Base-by-base conservation (phyloP, 2,888 invertebrate species). In the Drosophila koepferae region DNA sequence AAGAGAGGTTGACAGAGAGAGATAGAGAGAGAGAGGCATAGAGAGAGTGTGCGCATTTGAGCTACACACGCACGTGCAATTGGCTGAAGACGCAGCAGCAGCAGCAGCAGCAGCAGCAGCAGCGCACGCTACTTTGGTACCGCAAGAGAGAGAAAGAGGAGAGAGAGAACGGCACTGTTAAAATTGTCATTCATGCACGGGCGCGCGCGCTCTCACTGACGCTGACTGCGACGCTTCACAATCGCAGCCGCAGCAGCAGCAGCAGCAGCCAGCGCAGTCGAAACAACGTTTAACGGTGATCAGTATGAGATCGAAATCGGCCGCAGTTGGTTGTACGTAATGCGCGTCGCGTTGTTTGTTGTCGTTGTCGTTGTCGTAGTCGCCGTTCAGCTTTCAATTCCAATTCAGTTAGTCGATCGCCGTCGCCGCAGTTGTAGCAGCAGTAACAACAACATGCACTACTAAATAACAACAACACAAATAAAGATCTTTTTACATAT, bases 281-380 rank as follows among this genome's bases (percentile, higher is more conserved):
- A 63, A 63, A 64, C 70, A 74, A 65, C 74, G 66, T 71, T 81
- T 82, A 82, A 82, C 82, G 87, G 82, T 78, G 79, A 84, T 90
- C 90, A 90, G 85, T 86, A 76, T 64, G 80, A 83, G 75, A 82
- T 86, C 81, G 75, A 77, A 90, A 85, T 86, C 90, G 86, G 85
- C 74, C 80, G 82, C 56, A 72, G 85, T 77, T 80, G 81, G 81
- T 80, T 81, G 89, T 84, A 74, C 75, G 74, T 73, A 77, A 69
- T 60, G 73, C 64, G 66, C 60, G 67, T 71, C 70, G 69, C 63
- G 81, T 78, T 70, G 75, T 12, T 54, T 60, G 73, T 62, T 79
- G 75, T 62, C 72, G 51, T 78, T 74, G 82, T 84, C 79, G 82
- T 36, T 31, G 51, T 75, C 67, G 82, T 81, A 73, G 85, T 20